Evolutionary conservation across 37 sponge, comb jelly and placozoan species (phyloP), one percentile per base, ranked within the genome.

Genomic region (Amphimedon queenslandica): DNA sequence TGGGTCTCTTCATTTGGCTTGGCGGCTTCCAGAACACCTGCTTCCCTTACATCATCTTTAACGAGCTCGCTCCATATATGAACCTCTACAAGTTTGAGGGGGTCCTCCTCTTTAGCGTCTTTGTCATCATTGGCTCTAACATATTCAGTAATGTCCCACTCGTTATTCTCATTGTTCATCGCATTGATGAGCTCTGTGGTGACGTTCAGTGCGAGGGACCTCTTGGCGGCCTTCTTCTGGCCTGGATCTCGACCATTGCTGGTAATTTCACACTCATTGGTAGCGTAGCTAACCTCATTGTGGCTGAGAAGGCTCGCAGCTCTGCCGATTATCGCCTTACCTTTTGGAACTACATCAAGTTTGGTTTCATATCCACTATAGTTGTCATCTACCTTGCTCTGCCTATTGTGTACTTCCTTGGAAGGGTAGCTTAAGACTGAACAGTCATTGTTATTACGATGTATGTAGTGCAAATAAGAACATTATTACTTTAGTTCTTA

Each of bases 211-310:
- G 82, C 57, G 40, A 51, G 2, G 73, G 66, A 20, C 74, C 74
- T 37, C 58, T 81, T 24, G 66, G 72, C 21, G 83, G 89, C 40
- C 69, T 85, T 63, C 69, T 93, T 33, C 81, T 89, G 53, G 94
- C 90, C 37, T 88, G 90, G 94, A 75, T 85, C 20, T 76, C 90
- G 40, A 93, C 94, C 4, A 67, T 93, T 25, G 90, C 94, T 21
- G 94, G 94, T 1, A 93, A 93, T 66, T 86, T 93, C 77, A 89
- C 94, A 0, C 87, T 93, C 56, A 77, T 93, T 57, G 94, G 94
- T 18, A 88, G 89, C 63, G 82, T 93, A 21, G 94, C 94, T 37
- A 93, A 93, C 80, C 75, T 93, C 27, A 88, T 93, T 72, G 94
- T 93, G 21, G 90, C 90, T 16, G 94, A 93, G 73, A 93, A 93